Conservation (phyloP, 2,113 vertebrate species). For the Mola mola region DNA sequence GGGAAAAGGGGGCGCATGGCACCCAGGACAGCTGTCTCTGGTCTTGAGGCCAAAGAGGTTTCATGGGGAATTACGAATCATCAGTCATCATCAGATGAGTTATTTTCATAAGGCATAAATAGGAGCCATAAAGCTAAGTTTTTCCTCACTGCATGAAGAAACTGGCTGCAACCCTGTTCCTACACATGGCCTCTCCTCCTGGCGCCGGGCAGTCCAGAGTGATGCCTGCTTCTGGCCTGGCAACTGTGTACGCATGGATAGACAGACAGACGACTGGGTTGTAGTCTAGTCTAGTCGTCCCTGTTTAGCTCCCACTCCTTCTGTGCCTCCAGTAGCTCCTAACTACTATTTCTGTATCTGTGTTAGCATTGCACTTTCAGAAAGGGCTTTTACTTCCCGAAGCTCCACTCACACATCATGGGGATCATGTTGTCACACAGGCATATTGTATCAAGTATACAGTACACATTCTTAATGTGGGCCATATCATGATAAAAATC, state of each 20-base stretch:
- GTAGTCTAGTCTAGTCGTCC: constrained; percentile 43
- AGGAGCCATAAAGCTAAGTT: constrained; percentile 44
- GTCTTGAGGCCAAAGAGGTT: constrained; percentile 37
- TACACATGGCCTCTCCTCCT: constrained; percentile 56
- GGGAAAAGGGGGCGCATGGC: constrained; percentile 34
- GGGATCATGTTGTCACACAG: neutral
- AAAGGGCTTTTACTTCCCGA: constrained; percentile 45
- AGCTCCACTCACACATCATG: neutral
- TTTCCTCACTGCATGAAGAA: constrained; percentile 57
- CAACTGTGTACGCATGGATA: constrained; percentile 51
- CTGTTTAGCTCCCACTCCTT: constrained; percentile 52
- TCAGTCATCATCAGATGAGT: constrained; percentile 62
- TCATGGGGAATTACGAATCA: constrained; percentile 61
- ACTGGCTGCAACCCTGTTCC: constrained; percentile 36
- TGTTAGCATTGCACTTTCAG: constrained; percentile 52
- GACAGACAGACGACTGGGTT: constrained; percentile 47
- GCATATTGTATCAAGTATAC: too few relatives aligned
- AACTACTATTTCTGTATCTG: constrained; percentile 60
- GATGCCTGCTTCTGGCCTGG: constrained; percentile 62
- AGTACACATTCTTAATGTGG: too few relatives aligned
- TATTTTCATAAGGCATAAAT: constrained; percentile 71
- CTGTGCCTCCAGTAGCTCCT: constrained; percentile 45
- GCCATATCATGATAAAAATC: too few relatives aligned
- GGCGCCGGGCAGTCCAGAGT: constrained; percentile 70
- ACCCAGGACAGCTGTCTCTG: constrained; percentile 55